Evolutionary conservation across 2,888 invertebrate species (phyloP).

Genomic region (Chorisops tibialis): DNA sequence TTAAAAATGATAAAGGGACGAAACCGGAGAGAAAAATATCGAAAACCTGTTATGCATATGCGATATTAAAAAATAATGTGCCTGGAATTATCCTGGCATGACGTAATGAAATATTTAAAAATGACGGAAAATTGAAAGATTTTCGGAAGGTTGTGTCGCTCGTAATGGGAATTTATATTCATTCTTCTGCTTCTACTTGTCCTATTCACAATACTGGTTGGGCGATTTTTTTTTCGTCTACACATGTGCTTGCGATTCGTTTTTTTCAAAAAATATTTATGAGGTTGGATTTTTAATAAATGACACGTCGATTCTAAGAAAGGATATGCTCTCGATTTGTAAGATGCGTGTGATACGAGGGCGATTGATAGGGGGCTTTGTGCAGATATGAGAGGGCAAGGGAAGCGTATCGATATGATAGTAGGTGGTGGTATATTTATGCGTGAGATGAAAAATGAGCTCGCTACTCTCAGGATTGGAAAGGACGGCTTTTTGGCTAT

Average conservation of each 20-base stretch:
- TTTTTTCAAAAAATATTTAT: conserved; percentile 13
- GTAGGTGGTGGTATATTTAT: conserved; percentile 5
- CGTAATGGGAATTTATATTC: not conserved
- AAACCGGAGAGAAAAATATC: no score
- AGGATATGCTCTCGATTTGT: conserved; percentile 15
- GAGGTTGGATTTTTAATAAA: conserved; percentile 23
- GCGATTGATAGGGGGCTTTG: not conserved
- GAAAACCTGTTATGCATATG: no score
- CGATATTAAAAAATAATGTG: no score
- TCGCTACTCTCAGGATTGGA: not conserved
- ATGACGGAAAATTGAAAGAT: conserved; percentile 19
- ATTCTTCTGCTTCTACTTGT: no score
- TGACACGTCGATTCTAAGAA: conserved; percentile 13
- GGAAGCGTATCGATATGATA: not conserved
- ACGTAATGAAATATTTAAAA: not conserved
- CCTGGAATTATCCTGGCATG: no score
- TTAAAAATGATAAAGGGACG: no score
- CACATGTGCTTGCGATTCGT: not conserved
- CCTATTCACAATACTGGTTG: no score
- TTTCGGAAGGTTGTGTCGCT: not conserved
- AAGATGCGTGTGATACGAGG: not conserved
- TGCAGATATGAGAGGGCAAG: not conserved
- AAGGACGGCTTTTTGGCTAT: not conserved
- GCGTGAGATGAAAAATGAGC: conserved; percentile 23
- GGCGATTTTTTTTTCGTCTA: no score